Percentiles rank a stretch among this genome's conserved stretches.
Evolutionary conservation across 1,140 invertebrate genomes (phyloP).

Genomic region (Scaptodrosophila lebanonensis): DNA sequence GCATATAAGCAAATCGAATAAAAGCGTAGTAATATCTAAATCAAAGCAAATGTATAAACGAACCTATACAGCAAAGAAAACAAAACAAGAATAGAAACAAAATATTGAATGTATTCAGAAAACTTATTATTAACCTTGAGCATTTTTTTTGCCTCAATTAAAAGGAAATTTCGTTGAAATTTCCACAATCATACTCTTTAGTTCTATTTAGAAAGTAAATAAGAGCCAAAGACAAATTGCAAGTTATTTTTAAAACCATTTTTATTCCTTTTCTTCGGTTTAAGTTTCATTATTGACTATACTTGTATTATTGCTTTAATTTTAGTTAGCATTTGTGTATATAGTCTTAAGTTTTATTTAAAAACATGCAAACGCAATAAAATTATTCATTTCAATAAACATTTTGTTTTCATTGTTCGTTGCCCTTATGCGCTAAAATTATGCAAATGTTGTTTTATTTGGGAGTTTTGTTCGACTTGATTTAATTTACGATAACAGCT

Average conservation of each 20-base stretch:
- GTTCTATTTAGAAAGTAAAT: constrained; percentile 33
- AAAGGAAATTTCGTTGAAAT: too few species aligned
- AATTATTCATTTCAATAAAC: too few species aligned
- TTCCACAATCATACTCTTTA: too few species aligned
- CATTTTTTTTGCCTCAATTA: neutral
- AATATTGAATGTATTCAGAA: constrained; percentile 21
- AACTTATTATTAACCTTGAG: constrained; percentile 13
- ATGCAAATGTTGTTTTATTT: too few species aligned
- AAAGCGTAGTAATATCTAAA: constrained; percentile 74
- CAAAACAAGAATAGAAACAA: constrained; percentile 14
- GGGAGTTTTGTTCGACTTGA: too few species aligned
- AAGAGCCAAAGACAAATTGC: constrained; percentile 39
- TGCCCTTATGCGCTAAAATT: too few species aligned
- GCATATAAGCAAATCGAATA: constrained; percentile 35
- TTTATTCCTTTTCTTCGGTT: too few species aligned
- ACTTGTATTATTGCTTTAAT: constrained; percentile 22
- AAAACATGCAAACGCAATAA: too few species aligned
- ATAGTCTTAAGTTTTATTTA: too few species aligned
- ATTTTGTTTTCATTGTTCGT: too few species aligned
- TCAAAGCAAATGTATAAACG: constrained; percentile 67
- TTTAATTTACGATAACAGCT: constrained; percentile 3
- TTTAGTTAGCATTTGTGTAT: too few species aligned
- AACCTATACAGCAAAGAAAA: constrained; percentile 21
- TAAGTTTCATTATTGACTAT: constrained; percentile 24
- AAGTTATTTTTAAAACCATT: constrained; percentile 14